Percentiles rank a stretch among this genome's conserved stretches.
These are phyloP conservation scores for Notospermus geniculatus DNA, from an alignment of 1,140 invertebrate genomes.

Conservation along the genomic window DNA sequence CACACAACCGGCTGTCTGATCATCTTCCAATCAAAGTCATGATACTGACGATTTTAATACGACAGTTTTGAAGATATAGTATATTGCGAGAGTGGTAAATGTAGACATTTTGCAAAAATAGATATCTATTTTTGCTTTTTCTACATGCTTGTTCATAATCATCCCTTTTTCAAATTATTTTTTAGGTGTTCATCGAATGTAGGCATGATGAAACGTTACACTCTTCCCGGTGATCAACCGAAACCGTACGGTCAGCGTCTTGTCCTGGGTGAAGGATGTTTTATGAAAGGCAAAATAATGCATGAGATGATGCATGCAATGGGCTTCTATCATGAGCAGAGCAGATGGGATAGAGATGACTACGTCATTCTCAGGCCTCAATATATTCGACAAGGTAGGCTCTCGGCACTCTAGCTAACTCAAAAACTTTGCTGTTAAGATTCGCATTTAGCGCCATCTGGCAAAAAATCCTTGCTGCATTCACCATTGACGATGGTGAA, in stretches of 20 bases:
- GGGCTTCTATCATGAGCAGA: constrained; percentile 55
- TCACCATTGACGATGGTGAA: neutral
- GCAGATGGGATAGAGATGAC: constrained; percentile 50
- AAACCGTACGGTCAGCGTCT: constrained; percentile 26
- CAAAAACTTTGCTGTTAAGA: neutral
- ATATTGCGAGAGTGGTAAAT: too few relatives aligned
- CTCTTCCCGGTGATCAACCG: too few relatives aligned
- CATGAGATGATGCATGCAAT: constrained; percentile 48
- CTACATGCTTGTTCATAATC: neutral
- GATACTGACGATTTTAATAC: too few relatives aligned
- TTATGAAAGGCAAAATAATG: constrained; percentile 35
- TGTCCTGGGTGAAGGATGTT: constrained; percentile 29
- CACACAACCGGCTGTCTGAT: too few relatives aligned
- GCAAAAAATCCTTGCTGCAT: neutral
- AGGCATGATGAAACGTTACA: constrained; percentile 28
- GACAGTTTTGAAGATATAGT: too few relatives aligned
- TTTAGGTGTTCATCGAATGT: constrained; percentile 35
- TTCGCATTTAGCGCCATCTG: too few relatives aligned
- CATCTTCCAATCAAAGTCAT: too few relatives aligned
- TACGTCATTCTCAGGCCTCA: constrained; percentile 44
- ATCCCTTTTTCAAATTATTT: neutral
- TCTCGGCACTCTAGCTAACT: neutral
- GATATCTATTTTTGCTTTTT: neutral
- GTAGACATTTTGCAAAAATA: too few relatives aligned
- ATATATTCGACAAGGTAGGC: constrained; percentile 43